phyloP scores from a whole-genome alignment of 1,140 invertebrate species.

The Acromyrmex charruanus region DNA sequence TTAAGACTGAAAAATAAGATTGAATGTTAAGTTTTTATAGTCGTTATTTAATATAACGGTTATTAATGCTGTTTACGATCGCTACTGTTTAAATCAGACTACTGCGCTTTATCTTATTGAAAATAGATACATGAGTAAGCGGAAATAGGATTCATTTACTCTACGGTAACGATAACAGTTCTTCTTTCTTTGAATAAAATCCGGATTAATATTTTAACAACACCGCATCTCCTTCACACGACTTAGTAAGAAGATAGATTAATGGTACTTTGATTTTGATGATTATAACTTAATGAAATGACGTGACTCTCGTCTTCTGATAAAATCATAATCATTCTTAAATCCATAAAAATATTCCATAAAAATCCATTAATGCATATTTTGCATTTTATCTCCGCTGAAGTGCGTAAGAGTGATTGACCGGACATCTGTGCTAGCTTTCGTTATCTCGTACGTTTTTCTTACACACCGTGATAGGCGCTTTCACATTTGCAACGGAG shows the following conservation, averaged over 20 bases:
- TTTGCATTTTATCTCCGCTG: not conserved
- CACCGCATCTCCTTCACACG: not conserved
- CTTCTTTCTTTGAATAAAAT: not conserved
- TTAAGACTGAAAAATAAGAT: not conserved
- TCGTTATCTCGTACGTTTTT: constrained; percentile 11
- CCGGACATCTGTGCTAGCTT: not conserved
- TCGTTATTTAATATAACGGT: not conserved
- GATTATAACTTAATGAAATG: not conserved
- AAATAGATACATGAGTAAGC: not conserved
- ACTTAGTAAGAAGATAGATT: not conserved
- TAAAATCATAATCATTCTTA: not conserved
- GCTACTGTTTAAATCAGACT: not conserved
- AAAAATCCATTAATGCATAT: not conserved
- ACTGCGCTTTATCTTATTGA: not conserved
- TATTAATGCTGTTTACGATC: not conserved
- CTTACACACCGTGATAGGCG: not conserved
- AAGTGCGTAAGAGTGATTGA: constrained; percentile 7
- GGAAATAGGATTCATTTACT: not conserved
- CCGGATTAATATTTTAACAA: not conserved
- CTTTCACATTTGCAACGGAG: constrained; percentile 23
- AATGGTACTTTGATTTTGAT: not conserved
- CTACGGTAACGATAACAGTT: not conserved
- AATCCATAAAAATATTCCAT: not conserved
- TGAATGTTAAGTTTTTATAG: not conserved
- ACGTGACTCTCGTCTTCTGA: not conserved